Base-by-base conservation (phyloP, 2,888 invertebrate genomes). In the Synanthedon myopaeformis region DNA sequence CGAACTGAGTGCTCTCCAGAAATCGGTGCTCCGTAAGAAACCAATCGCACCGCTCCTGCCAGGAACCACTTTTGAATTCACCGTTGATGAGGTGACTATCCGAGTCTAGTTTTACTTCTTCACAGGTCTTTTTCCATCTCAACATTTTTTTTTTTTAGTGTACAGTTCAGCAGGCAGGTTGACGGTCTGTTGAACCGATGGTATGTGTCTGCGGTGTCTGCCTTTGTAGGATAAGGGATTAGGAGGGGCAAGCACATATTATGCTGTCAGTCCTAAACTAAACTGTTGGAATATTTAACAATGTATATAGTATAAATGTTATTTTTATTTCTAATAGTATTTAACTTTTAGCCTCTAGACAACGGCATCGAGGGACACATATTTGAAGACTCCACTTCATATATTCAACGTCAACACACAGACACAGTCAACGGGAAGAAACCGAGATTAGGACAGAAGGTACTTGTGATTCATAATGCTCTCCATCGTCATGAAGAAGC, bases 351-450 rank as follows among this genome's bases (percentile, higher is more conserved):
- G 89, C 77, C 84, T 1, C 58, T 89, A 42, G 81, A 81, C 41
- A 84, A 88, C 63, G 90, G 90, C 4, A 83, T 90, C 57, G 83
- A 89, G 55, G 90, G 90, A 0, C 79, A 75, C 58, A 79, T 90
- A 62, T 76, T 89, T 54, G 78, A 79, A 3, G 77, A 86, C 56
- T 80, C 64, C 28, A 74, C 75, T 0, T 89, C 89, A 0, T 90
- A 89, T 69, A 75, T 91, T 1, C 89, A 90, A 66, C 75, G 89
- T 4, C 80, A 85, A 35, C 89, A 90, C 59, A 80, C 88, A 0
- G 80, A 79, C 62, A 69, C 67, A 3, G 69, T 72, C 14, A 78
- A 74, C 41, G 82, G 80, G 6, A 85, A 79, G 67, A 85, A 80
- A 58, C 82, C 88, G 0, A 61, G 72, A 1, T 72, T 85, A 0